Evolutionary conservation across 2,888 invertebrate genomes (phyloP), one percentile per base, ranked within the genome.

Genomic region (Ferdinandea cuprea): DNA sequence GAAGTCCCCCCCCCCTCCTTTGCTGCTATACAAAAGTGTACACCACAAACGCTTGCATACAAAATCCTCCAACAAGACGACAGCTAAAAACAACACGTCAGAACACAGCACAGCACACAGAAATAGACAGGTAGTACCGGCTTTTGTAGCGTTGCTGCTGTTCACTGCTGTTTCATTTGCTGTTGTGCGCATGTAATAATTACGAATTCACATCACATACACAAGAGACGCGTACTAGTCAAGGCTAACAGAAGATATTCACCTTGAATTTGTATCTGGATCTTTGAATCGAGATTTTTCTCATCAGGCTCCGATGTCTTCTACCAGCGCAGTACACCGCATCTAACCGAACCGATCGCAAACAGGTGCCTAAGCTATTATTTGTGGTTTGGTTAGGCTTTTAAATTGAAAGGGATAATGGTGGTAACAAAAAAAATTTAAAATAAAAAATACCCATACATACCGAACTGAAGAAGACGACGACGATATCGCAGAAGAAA

Each of bases 161-260:
- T 37, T 28, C 52, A 32, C 52, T 61, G 68, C 40, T 30, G 50
- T n/a, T n/a, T n/a, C n/a, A n/a, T n/a, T 35, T 30, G 44, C 40
- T 68, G 35, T 63, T 63, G 63, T 25, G 73, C 52, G 72, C 78
- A 68, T 78, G 72, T 83, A 83, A 78, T 78, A 83, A 83, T 83
- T 83, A 83, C 73, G n/a, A 44, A 83, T 78, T 83, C 83, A 78
- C 83, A 83, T 83, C 83, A 63, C 78, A 77, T 61, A 63, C 19
- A 50, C 19, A 50, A 28, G 44, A 63, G 76, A 65, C 71, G 72
- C 71, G 78, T 63, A 52, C 66, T 46, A 63, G 74, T 83, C 83
- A 83, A 83, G 83, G 83, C 83, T 83, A 83, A 78, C 81, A 54
- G 28, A 72, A 81, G 78, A 83, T 83, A 78, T 77, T 83, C 83